Conservation (phyloP, 1,140 invertebrate species). For the Lasioglossum baleicum region DNA sequence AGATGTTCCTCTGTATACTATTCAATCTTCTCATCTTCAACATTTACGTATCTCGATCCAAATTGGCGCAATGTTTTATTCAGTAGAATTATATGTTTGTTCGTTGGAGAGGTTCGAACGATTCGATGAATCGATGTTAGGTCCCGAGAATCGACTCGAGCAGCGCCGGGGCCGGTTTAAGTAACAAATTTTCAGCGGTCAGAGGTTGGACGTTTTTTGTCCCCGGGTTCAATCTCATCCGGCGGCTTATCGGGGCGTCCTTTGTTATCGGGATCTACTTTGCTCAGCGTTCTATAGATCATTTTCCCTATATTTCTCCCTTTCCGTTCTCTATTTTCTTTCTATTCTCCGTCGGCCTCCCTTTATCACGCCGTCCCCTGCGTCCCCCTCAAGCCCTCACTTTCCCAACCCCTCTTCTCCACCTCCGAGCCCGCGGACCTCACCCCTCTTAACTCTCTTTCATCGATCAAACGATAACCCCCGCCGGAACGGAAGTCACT, state of each 20-base stretch:
- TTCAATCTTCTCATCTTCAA: too few species aligned
- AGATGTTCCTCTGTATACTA: too few species aligned
- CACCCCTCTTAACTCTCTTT: conserved; percentile 47
- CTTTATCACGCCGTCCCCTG: conserved; percentile 29
- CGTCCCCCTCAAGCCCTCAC: not conserved
- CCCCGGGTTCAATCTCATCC: conserved; percentile 30
- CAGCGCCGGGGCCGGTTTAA: not conserved
- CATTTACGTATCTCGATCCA: too few species aligned
- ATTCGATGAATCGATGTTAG: not conserved
- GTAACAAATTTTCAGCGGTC: conserved; percentile 34
- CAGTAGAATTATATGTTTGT: too few species aligned
- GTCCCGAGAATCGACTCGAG: not conserved
- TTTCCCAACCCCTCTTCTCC: too few species aligned
- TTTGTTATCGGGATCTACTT: conserved; percentile 48
- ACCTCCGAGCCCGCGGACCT: not conserved
- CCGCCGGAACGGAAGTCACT: conserved; percentile 20
- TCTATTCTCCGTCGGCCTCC: conserved; percentile 28
- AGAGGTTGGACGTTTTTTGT: conserved; percentile 15
- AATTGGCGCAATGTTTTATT: too few species aligned
- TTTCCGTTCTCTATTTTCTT: conserved; percentile 41
- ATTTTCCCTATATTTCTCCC: conserved; percentile 45
- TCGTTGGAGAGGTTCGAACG: too few species aligned
- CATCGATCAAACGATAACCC: conserved; percentile 59
- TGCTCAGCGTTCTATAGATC: conserved; percentile 54
- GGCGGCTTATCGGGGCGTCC: conserved; percentile 37